A percentile compares a stretch with the other conserved stretches of the same genome.
Evolutionary conservation across 64 coral and sea anemone species (phyloP).

Genomic region (Dendronephthya gigantea): DNA sequence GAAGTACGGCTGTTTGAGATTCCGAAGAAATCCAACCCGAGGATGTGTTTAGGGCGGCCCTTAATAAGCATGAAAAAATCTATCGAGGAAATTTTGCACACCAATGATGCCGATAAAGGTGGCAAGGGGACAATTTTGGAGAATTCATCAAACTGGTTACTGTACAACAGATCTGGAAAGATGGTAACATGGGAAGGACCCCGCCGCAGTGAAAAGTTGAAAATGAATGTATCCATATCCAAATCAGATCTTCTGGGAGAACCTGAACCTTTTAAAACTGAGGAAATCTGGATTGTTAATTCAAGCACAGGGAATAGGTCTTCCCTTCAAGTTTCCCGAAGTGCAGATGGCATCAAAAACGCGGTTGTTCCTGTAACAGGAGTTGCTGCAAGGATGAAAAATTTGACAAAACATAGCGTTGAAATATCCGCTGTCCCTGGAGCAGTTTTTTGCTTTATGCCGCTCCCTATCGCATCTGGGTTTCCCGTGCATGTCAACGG

Average conservation of each 20-base stretch:
- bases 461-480: slow-evolving; percentile 35
- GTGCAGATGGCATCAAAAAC: neutral
- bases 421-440: neutral
- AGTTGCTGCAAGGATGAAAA: neutral
- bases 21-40: neutral
- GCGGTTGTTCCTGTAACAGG: neutral
- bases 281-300: neutral
- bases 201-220: neutral
- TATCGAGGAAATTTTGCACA: neutral
- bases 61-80: neutral
- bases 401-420: too few species aligned
- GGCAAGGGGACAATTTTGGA: neutral
- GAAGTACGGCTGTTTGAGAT: neutral
- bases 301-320: neutral
- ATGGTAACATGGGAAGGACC: neutral
- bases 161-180: neutral
- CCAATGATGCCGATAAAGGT: neutral
- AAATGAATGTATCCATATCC: neutral
- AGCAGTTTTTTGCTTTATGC: slow-evolving; percentile 53
- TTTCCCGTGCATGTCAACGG: slow-evolving; percentile 60
- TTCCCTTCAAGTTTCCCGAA: neutral
- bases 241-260: neutral
- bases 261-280: neutral
- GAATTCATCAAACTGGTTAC: neutral
- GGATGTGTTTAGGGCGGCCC: neutral